Evolutionary conservation across 2,113 vertebrate genomes (phyloP).

Genomic region (Serilophus lunatus): DNA sequence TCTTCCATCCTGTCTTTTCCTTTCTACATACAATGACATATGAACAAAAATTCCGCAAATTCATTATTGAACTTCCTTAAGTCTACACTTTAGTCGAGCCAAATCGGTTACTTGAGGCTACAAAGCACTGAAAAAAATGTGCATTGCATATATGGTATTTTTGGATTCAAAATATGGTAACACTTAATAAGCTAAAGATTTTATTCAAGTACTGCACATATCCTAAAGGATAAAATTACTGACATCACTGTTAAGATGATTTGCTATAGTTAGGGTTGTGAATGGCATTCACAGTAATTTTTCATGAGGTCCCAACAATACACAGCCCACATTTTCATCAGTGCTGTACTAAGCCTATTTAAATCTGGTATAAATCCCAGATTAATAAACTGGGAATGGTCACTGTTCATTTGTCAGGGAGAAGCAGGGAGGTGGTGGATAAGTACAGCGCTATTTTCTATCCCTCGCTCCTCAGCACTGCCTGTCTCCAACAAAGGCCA

Average conservation of each 20-base stretch:
- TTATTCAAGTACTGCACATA: not conserved
- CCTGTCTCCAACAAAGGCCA: not conserved
- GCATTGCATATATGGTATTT: not conserved
- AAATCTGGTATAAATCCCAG: not conserved
- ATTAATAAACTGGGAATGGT: not conserved
- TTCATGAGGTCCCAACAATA: not conserved
- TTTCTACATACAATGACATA: not conserved
- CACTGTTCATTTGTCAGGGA: not conserved
- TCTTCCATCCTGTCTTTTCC: not conserved
- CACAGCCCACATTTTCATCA: not conserved
- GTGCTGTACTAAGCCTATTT: not conserved
- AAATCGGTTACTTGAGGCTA: not conserved
- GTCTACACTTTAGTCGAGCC: not conserved
- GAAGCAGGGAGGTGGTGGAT: accelerated
- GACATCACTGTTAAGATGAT: not conserved
- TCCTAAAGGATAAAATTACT: not conserved
- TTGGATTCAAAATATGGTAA: not conserved
- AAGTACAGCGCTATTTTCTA: not conserved
- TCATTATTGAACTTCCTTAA: not conserved
- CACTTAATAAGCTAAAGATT: not conserved
- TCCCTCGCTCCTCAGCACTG: not conserved
- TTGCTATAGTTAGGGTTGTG: not conserved
- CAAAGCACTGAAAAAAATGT: not conserved
- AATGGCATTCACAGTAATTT: not conserved
- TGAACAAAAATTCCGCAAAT: not conserved